phyloP scores from a whole-genome alignment of 2,113 vertebrate species.

The Eonycteris spelaea region DNA sequence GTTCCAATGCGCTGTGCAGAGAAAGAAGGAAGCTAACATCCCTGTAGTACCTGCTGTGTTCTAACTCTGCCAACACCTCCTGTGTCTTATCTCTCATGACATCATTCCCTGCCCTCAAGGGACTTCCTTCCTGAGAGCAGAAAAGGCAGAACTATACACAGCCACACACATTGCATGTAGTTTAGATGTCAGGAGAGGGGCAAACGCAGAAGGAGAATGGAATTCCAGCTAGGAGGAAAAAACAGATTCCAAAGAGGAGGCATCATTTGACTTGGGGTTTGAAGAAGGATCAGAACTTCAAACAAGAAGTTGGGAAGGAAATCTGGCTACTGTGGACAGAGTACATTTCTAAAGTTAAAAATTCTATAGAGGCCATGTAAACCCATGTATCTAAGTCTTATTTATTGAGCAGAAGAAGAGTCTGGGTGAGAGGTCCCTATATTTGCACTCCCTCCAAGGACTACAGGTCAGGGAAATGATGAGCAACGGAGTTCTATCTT shows the following conservation, averaged over 20 bases:
- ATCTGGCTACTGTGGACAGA: neutral
- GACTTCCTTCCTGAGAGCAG: neutral
- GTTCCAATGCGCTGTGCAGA: neutral
- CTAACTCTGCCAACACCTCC: neutral
- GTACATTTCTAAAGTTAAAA: neutral
- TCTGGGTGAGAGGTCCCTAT: neutral
- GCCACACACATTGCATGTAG: neutral
- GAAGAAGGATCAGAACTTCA: neutral
- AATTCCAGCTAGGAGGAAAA: neutral
- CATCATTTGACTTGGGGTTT: neutral
- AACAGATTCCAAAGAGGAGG: neutral
- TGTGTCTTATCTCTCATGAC: neutral
- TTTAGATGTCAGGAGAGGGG: neutral
- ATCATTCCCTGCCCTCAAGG: neutral
- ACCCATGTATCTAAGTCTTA: neutral
- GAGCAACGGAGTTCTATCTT: neutral
- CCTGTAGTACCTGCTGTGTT: rapidly evolving
- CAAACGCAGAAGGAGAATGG: neutral
- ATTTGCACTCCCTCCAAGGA: neutral
- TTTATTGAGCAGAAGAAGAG: neutral
- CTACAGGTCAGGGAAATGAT: neutral
- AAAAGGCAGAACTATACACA: neutral
- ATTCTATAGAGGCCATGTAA: neutral
- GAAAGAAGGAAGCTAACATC: neutral
- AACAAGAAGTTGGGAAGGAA: neutral